These are phyloP conservation scores for Coluber constrictor DNA, from an alignment of 2,797 vertebrate genomes.

Conservation along the genomic window DNA sequence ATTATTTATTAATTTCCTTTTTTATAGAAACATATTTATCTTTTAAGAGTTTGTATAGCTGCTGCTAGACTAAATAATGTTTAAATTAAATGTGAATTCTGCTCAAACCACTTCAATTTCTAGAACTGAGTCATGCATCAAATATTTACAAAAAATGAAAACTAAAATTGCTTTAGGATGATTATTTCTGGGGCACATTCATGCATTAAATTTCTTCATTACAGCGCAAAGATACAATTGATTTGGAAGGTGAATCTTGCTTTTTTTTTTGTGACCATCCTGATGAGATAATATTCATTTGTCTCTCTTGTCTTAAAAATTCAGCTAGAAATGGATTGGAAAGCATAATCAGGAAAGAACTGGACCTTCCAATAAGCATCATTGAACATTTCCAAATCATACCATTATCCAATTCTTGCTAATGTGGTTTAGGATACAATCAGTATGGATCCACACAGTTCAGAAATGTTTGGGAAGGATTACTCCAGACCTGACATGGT, in stretches of 20 bases:
- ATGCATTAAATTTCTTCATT: constrained; percentile 63
- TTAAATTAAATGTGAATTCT: constrained; percentile 51
- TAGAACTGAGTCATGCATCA: constrained; percentile 49
- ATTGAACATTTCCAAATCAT: neutral
- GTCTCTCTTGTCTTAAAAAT: constrained; percentile 22
- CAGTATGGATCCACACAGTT: neutral
- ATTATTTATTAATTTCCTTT: constrained; percentile 24
- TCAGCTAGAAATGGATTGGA: neutral
- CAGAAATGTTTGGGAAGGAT: neutral
- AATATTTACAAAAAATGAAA: constrained; percentile 54
- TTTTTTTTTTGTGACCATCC: constrained; percentile 47
- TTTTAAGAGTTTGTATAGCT: constrained; percentile 39
- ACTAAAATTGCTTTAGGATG: constrained; percentile 58
- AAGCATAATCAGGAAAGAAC: neutral
- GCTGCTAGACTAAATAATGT: constrained; percentile 45
- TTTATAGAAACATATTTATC: constrained; percentile 41
- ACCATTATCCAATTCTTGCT: neutral
- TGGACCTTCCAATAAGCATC: neutral
- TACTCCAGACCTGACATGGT: neutral
- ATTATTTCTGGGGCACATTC: constrained; percentile 54
- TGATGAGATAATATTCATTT: constrained; percentile 32
- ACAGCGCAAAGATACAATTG: constrained; percentile 60
- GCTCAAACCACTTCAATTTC: constrained; percentile 44
- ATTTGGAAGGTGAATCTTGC: constrained; percentile 42
- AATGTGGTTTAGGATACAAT: neutral